These are phyloP conservation scores for Tachysurus vachellii DNA, from an alignment of 2,113 vertebrate species.

Conservation along the genomic window DNA sequence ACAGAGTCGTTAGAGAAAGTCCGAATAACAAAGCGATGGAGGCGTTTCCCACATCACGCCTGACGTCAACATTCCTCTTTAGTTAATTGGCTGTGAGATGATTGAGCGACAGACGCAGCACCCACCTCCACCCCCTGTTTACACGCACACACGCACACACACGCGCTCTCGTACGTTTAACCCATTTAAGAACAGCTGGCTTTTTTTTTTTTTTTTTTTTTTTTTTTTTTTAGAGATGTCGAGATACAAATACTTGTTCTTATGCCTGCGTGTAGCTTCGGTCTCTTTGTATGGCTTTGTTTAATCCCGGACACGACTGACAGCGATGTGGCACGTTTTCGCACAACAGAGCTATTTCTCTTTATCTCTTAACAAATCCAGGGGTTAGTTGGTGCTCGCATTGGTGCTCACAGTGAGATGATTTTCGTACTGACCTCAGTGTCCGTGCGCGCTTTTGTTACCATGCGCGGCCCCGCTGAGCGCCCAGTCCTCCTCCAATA, in stretches of 20 bases:
- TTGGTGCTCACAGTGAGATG: constrained; percentile 38
- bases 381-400: neutral
- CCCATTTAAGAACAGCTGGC: neutral
- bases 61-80: constrained; percentile 39
- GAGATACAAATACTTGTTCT: neutral
- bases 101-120: constrained; percentile 49
- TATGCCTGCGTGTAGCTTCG: constrained; percentile 64
- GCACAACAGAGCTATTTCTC: constrained; percentile 56
- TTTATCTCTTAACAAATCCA: constrained; percentile 27
- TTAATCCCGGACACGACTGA: constrained; percentile 63
- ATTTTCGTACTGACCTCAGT: constrained; percentile 39
- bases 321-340: constrained; percentile 48
- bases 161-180: neutral
- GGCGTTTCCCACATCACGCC: constrained; percentile 35
- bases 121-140: neutral
- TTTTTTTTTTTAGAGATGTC: neutral
- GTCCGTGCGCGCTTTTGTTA: constrained; percentile 53
- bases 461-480: constrained; percentile 43
- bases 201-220: constrained; percentile 4
- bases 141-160: constrained; percentile 1
- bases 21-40: constrained; percentile 39
- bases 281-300: constrained; percentile 57
- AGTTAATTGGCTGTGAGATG: constrained; percentile 53
- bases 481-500: constrained; percentile 28
- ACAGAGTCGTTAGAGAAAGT: constrained; percentile 44